Evolutionary conservation across 2,888 invertebrate species (phyloP), one percentile per base, ranked within the genome.

Genomic region (Xestia xanthographa): DNA sequence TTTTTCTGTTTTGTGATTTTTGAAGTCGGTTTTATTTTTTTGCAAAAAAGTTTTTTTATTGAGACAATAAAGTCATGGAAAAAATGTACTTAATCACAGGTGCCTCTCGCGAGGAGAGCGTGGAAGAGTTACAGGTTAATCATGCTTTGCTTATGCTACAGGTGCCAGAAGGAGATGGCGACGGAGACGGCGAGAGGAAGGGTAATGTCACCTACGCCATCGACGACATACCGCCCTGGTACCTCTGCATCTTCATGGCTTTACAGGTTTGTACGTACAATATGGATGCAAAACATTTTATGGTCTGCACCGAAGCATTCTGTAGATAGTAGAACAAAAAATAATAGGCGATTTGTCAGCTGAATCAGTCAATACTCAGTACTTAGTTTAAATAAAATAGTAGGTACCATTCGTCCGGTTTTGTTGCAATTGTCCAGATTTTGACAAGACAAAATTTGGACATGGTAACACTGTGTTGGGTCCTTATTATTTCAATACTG

Each of bases 151-250:
- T 63, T 41, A 12, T 43, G 29, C 20, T 22, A 12, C 79, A 94
- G 92, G 86, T 79, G 38, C 83, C 89, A 0, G 91, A 89, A 14
- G 92, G 89, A 26, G 89, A 84, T 83, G 91, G 84, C 38, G 89
- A 85, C 60, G 89, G 87, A 58, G 87, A 89, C 9, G 88, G 74
- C 1, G 89, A 87, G 86, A 83, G 95, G 11, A 91, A 88, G 26
- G 93, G 95, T 1, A 95, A 94, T 75, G 96, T 97, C 87, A 95
- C 97, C 0, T 98, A 98, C 91, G 98, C 97, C 65, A 98, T 98
- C 78, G 98, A 98, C 81, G 98, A 98, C 90, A 95, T 97, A 29
- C 98, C 98, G 1, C 98, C 98, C 0, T 98, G 98, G 98, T 98
- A 98, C 92, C 96, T 98, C 41, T 98, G 98, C 89, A 97, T 98